Conservation (phyloP, 2,888 invertebrate species). For the Mongoloraphidia duomilia region DNA sequence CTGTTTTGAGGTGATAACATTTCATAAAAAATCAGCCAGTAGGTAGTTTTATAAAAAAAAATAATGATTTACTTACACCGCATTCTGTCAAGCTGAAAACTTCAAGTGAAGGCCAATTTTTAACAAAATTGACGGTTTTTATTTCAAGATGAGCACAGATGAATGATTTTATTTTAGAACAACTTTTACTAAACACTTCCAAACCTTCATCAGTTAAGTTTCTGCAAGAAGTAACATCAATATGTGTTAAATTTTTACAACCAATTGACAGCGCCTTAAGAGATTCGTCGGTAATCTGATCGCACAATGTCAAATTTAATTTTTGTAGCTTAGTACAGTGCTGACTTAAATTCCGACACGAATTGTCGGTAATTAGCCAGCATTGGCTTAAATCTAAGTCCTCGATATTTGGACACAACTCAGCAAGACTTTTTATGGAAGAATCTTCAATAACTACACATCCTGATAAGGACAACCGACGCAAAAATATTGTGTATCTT, state of each 20-base stretch:
- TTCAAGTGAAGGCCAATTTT: conserved; percentile 72
- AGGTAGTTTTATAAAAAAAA: too few relatives aligned
- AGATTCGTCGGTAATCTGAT: conserved; percentile 82
- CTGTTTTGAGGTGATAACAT: too few relatives aligned
- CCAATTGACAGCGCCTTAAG: conserved; percentile 84
- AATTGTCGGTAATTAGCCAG: conserved; percentile 89
- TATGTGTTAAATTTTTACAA: conserved; percentile 74
- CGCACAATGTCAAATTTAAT: conserved; percentile 88
- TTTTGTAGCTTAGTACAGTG: conserved; percentile 73
- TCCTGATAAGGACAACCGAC: conserved; percentile 82
- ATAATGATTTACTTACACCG: conserved; percentile 50
- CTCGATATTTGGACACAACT: conserved; percentile 92
- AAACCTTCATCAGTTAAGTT: conserved; percentile 85
- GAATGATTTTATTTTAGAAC: conserved; percentile 72
- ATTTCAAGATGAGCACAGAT: conserved; percentile 75
- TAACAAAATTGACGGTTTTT: conserved; percentile 76
- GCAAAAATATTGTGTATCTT: conserved; percentile 92
- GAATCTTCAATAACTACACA: conserved; percentile 94
- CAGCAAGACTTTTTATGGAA: conserved; percentile 73
- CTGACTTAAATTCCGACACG: conserved; percentile 79
- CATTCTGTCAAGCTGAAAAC: conserved; percentile 89
- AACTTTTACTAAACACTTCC: conserved; percentile 77
- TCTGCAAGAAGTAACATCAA: conserved; percentile 97
- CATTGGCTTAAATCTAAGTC: conserved; percentile 90
- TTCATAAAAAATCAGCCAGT: too few relatives aligned